Percentiles rank a stretch among this genome's conserved stretches.
These are phyloP conservation scores for Apamea crenata DNA, from an alignment of 2,888 invertebrate genomes.

Conservation along the genomic window DNA sequence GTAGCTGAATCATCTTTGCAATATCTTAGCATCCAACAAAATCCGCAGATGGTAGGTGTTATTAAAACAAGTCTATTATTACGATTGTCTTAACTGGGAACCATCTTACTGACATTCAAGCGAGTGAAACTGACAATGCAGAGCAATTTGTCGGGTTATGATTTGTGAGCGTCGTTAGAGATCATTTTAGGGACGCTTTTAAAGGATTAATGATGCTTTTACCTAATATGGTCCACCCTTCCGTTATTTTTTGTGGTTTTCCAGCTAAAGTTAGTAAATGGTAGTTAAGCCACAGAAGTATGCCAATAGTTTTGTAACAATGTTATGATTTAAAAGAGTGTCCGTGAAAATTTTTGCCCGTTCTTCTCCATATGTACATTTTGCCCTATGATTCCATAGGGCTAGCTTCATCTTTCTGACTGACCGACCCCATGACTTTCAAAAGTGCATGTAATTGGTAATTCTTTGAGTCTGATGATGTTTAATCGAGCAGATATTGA, in stretches of 20 bases:
- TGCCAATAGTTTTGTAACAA: neutral
- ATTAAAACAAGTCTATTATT: slow-evolving; percentile 44
- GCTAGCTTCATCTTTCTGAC: no score
- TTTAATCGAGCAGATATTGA: neutral
- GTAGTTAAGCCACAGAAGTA: neutral
- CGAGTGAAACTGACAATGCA: slow-evolving; percentile 5
- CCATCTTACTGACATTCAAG: neutral
- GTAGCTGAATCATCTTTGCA: slow-evolving; percentile 6
- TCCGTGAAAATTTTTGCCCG: no score
- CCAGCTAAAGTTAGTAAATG: neutral
- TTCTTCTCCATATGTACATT: no score
- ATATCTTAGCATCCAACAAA: slow-evolving; percentile 22
- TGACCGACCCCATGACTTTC: no score
- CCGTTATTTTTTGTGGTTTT: neutral
- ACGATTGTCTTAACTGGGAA: slow-evolving; percentile 39
- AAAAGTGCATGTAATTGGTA: no score
- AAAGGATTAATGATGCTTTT: neutral
- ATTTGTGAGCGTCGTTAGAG: neutral
- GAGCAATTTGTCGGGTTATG: neutral
- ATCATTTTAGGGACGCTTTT: neutral
- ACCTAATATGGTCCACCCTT: neutral
- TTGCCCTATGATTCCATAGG: no score
- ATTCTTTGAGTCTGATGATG: neutral
- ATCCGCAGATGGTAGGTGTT: slow-evolving; percentile 52
- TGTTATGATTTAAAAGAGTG: no score